Evolutionary conservation across 1,140 invertebrate genomes (phyloP).

Genomic region (Eurosta solidaginis): DNA sequence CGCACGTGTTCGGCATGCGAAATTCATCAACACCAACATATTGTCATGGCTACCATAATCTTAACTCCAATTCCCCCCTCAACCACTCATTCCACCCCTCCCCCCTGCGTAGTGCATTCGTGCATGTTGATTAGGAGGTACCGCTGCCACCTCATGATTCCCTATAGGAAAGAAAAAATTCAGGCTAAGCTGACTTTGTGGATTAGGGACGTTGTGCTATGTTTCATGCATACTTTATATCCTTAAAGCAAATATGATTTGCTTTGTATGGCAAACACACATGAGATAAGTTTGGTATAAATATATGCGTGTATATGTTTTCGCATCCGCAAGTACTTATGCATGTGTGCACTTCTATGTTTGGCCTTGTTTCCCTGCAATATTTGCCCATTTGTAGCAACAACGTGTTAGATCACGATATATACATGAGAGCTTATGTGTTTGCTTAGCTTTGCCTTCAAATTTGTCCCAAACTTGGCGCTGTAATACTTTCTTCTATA

Average conservation of each 20-base stretch:
- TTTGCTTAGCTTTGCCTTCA: neutral
- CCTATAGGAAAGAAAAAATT: slow-evolving; percentile 14
- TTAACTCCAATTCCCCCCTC: neutral
- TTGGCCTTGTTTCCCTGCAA: slow-evolving; percentile 16
- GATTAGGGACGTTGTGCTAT: slow-evolving; percentile 4
- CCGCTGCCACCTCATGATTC: neutral
- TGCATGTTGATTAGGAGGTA: slow-evolving; percentile 18
- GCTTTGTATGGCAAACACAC: neutral
- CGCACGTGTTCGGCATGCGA: slow-evolving; percentile 24
- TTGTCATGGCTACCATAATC: neutral
- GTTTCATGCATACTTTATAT: slow-evolving; percentile 1
- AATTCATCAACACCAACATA: slow-evolving; percentile 13
- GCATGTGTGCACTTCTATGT: neutral
- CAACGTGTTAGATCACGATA: neutral
- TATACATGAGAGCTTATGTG: neutral
- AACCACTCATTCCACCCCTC: neutral
- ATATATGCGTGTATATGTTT: neutral
- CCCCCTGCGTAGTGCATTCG: slow-evolving; percentile 1
- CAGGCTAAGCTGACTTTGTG: neutral
- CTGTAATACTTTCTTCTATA: neutral
- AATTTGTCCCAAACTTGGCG: neutral
- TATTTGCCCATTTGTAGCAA: neutral
- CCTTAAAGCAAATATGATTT: neutral
- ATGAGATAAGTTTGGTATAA: neutral
- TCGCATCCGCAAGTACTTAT: neutral